Conservation (phyloP, 1,140 invertebrate species). For the Doryteuthis pealeii region DNA sequence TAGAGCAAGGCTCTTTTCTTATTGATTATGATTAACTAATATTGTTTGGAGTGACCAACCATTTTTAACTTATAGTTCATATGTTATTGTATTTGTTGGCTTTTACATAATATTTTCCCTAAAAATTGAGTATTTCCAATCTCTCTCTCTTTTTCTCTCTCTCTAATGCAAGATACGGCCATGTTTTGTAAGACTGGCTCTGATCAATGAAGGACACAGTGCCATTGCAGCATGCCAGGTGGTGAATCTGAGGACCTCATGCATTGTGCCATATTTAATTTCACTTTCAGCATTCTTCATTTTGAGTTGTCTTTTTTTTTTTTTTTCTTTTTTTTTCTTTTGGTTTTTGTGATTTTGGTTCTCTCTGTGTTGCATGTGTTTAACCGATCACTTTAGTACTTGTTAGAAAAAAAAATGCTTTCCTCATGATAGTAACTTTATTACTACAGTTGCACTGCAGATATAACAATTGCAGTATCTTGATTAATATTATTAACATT, state of each 20-base stretch:
- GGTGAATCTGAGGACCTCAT: constrained; percentile 8
- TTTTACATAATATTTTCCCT: constrained; percentile 5
- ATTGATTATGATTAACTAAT: too few relatives aligned
- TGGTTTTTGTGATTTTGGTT: constrained; percentile 10
- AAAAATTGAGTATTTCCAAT: constrained; percentile 9
- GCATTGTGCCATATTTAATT: neutral
- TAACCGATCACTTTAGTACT: neutral
- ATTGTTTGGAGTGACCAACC: too few relatives aligned
- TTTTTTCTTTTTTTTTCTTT: neutral
- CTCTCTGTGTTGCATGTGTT: constrained; percentile 3
- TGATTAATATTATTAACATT: too few relatives aligned
- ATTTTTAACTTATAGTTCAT: too few relatives aligned
- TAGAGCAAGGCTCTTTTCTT: too few relatives aligned
- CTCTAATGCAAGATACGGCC: constrained; percentile 10
- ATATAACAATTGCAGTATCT: too few relatives aligned
- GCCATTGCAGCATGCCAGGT: constrained; percentile 10
- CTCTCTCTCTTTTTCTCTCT: constrained; percentile 4
- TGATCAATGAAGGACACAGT: constrained; percentile 5
- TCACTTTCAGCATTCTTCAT: constrained; percentile 3
- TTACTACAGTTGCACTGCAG: neutral
- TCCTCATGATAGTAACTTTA: neutral
- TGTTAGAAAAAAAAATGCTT: neutral
- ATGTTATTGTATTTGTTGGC: neutral
- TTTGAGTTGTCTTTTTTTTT: neutral
- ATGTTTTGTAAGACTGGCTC: constrained; percentile 9